Evolutionary conservation across 2,797 vertebrate genomes (phyloP).

Genomic region (Pangasius mekongensis): DNA sequence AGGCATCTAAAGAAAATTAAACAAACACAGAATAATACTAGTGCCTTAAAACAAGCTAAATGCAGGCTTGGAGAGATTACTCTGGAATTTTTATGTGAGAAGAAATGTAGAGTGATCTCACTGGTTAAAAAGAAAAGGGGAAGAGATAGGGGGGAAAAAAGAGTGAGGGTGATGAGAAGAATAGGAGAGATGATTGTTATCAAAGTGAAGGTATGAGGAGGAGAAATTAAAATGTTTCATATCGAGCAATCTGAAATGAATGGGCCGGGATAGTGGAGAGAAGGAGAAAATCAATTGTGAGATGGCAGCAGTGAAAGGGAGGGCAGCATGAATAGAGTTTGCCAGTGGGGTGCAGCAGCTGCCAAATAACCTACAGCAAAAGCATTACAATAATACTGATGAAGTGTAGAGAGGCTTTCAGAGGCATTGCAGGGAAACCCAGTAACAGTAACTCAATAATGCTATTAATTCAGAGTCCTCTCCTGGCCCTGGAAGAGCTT

Average conservation of each 20-base stretch:
- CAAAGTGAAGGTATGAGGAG: conserved; percentile 80
- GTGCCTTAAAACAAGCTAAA: neutral
- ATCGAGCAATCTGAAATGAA: conserved; percentile 93
- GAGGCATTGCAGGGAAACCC: conserved; percentile 85
- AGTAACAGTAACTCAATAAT: conserved; percentile 84
- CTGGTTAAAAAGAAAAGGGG: conserved; percentile 78
- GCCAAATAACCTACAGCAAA: conserved; percentile 94
- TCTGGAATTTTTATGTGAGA: conserved; percentile 36
- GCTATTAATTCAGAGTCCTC: conserved; percentile 78
- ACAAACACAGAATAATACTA: neutral
- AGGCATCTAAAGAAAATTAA: conserved; percentile 17
- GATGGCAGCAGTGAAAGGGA: conserved; percentile 89
- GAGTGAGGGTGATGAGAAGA: conserved; percentile 37
- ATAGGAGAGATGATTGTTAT: conserved; percentile 71
- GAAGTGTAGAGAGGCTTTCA: conserved; percentile 88
- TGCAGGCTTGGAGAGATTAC: conserved; percentile 21
- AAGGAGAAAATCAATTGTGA: conserved; percentile 93
- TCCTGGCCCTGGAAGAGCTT: conserved; percentile 68
- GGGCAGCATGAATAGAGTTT: conserved; percentile 91
- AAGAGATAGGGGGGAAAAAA: conserved; percentile 51
- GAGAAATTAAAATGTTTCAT: conserved; percentile 99
- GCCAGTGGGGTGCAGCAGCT: conserved; percentile 97
- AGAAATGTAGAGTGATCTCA: conserved; percentile 62
- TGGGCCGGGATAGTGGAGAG: conserved; percentile 75
- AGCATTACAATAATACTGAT: conserved; percentile 98